A percentile compares a stretch with the other conserved stretches of the same genome.
phyloP scores from a whole-genome alignment of 35 echinoderm and acorn worm species.

The Hemicentrotus pulcherrimus region DNA sequence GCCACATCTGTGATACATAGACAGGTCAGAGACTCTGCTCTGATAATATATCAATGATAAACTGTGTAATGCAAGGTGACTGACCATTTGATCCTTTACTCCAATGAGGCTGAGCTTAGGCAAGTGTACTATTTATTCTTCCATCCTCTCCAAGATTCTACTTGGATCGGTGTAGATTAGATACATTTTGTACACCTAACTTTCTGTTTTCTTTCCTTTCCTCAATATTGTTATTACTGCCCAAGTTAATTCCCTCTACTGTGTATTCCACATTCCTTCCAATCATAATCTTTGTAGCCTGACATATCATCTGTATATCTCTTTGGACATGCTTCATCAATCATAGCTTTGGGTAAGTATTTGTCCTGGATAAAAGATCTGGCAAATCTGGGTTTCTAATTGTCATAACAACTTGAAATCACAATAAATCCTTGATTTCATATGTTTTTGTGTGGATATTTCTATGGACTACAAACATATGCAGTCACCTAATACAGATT shows the following conservation, averaged over 20 bases:
- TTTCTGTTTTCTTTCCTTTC: background rate
- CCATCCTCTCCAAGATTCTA: background rate
- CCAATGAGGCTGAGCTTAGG: background rate
- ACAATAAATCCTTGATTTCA: too few relatives aligned
- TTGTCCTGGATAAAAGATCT: too few relatives aligned
- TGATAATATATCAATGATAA: background rate
- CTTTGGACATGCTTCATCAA: background rate
- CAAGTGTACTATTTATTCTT: background rate
- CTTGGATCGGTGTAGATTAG: background rate
- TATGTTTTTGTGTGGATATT: too few relatives aligned
- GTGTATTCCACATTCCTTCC: too few relatives aligned
- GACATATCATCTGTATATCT: background rate
- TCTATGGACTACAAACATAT: too few relatives aligned
- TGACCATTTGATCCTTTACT: background rate
- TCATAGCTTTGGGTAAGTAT: too few relatives aligned
- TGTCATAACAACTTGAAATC: too few relatives aligned
- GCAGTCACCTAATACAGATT: too few relatives aligned
- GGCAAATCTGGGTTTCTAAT: too few relatives aligned
- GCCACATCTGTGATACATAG: background rate
- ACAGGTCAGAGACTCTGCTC: background rate
- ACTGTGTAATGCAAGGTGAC: background rate
- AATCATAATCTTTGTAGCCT: background rate
- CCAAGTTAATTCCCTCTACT: background rate
- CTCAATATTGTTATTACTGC: background rate
- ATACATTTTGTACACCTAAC: background rate